phyloP scores from a whole-genome alignment of 2,888 invertebrate genomes.

The Leptinotarsa juncta region DNA sequence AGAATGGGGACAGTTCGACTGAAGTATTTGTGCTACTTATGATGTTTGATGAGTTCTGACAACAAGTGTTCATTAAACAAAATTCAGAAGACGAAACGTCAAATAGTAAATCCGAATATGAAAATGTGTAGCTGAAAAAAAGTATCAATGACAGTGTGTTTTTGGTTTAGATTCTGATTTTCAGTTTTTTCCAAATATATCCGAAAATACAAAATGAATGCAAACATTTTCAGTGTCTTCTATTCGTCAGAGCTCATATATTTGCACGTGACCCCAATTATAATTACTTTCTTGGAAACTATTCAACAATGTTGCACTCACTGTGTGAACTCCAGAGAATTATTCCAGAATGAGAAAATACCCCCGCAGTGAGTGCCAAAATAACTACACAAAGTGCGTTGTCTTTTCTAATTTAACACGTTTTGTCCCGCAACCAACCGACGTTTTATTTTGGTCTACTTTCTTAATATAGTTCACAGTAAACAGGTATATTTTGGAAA shows the following conservation, averaged over 20 bases:
- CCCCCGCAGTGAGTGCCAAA: slow-evolving; percentile 30
- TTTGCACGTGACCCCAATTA: slow-evolving; percentile 10
- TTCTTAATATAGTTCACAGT: slow-evolving; percentile 27
- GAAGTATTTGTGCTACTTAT: too few species aligned
- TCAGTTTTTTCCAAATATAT: too few species aligned
- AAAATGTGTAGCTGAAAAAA: too few species aligned
- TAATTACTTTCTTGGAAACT: slow-evolving; percentile 17
- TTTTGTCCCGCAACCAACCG: slow-evolving; percentile 29
- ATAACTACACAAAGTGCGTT: slow-evolving; percentile 41
- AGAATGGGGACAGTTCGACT: too few species aligned
- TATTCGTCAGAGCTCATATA: background rate
- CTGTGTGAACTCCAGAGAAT: slow-evolving; percentile 33
- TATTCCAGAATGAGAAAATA: slow-evolving; percentile 36
- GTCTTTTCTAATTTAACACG: slow-evolving; percentile 37
- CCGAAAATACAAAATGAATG: too few species aligned
- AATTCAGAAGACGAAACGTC: too few species aligned
- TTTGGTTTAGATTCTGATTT: too few species aligned
- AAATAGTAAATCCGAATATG: too few species aligned
- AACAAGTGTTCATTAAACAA: too few species aligned
- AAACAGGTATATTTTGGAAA: slow-evolving; percentile 21
- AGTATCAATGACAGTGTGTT: too few species aligned
- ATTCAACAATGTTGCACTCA: slow-evolving; percentile 35
- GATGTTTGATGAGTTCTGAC: too few species aligned
- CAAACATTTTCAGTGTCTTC: background rate
- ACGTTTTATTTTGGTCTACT: slow-evolving; percentile 23